phyloP scores from a whole-genome alignment of 2,113 vertebrate genomes.

The Epinephelus lanceolatus region DNA sequence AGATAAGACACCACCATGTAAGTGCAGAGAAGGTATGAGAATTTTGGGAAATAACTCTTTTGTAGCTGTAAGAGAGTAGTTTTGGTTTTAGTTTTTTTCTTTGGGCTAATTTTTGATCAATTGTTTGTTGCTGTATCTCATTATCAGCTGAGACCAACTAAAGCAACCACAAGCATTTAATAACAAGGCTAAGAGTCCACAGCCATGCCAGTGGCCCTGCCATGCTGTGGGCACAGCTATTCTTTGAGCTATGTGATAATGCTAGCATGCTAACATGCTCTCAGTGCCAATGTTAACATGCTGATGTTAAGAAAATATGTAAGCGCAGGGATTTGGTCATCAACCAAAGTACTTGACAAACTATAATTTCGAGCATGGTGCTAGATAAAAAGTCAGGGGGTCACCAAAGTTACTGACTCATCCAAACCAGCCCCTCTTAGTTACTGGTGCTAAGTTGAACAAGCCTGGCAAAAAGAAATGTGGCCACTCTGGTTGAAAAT shows the following conservation, averaged over 20 bases:
- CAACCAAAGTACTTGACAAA: not conserved
- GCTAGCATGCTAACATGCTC: not conserved
- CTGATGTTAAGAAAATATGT: not conserved
- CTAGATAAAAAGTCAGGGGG: not conserved
- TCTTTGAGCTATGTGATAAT: not conserved
- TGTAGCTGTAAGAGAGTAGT: not conserved
- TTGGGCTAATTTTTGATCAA: not conserved
- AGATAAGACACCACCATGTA: slow-evolving; percentile 17
- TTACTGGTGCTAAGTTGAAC: too few species aligned
- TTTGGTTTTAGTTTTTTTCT: not conserved
- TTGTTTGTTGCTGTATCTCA: not conserved
- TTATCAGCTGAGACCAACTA: slow-evolving; percentile 15
- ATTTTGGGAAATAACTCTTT: not conserved
- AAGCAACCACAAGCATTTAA: not conserved
- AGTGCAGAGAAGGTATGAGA: not conserved
- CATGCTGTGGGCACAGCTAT: not conserved
- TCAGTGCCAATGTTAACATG: not conserved
- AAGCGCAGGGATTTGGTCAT: not conserved
- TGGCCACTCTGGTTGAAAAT: not conserved
- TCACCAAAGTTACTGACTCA: not conserved
- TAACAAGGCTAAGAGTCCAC: not conserved
- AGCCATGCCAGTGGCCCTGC: not conserved
- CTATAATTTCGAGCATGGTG: not conserved
- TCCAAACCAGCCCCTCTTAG: too few species aligned
- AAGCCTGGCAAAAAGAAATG: too few species aligned